Evolutionary conservation across 37 sponge, comb jelly and placozoan genomes (phyloP), one percentile per base, ranked within the genome.

Genomic region (Crambe crambe): DNA sequence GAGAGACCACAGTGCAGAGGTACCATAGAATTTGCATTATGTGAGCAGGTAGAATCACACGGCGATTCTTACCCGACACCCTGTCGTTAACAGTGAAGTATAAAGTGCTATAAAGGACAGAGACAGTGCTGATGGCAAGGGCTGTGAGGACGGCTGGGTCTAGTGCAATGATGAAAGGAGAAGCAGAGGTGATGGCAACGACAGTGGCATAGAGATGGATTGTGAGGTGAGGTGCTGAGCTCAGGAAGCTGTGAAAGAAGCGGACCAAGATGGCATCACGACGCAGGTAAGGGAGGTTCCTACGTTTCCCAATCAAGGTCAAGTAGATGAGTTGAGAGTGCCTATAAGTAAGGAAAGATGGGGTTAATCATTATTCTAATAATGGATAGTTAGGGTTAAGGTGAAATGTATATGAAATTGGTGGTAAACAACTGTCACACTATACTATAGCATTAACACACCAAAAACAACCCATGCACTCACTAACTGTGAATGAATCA

Each of bases 221-320:
- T 34, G 75, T 27, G 34, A 80, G 29, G 35, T 80, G 85, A 25
- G 93, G 93, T 0, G 89, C 89, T 0, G 89, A 74, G 27, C 32
- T 56, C 37, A 92, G 56, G 58, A 81, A 77, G 39, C 70, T 32
- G 68, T 92, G 90, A 30, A 92, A 29, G 67, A 92, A 80, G 0
- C 85, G 77, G 12, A 88, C 36, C 40, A 91, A 75, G 34, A 70
- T 59, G n/a, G 86, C 61, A 59, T 91, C 91, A 0, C 83, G 66
- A 34, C 75, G 42, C 6, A 85, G 54, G 42, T 42, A 70, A 9
- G 69, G 60, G 37, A 77, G 69, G 37, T 72, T 78, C 36, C 3
- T 54, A 0, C 44, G 57, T 39, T 58, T 39, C 18, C 73, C 60
- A 26, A 66, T 61, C 25, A 77, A 23, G 0, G 63, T 57, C 25